Base-by-base conservation (phyloP, 2,888 invertebrate species). In the Synergus laeviventris region DNA sequence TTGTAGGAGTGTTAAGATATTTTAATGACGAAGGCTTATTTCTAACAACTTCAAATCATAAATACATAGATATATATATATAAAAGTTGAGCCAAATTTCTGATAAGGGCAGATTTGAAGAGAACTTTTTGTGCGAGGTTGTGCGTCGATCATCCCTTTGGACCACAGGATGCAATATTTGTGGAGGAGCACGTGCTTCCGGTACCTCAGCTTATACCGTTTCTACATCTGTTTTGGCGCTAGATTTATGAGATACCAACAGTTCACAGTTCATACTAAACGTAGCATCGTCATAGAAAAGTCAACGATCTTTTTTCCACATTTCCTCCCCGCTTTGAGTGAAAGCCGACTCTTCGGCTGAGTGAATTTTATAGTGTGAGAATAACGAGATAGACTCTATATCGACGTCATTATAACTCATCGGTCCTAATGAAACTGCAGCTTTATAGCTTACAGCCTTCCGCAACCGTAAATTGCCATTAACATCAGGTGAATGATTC, bases 141-240 rank as follows among this genome's bases (percentile, higher is more conserved):
- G 21, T 56, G 12, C 56, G 56, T 56, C 56, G 56, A 45, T 70
- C 31, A 49, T 70, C 70, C 24, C 24, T 49, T 70, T 31, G 70
- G 24, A 45, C 31, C 16, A 73, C 73, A 70, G 76, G 73, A 76
- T 73, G 70, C 49, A 70, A 70, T n/a, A 70, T 49, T 76, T 73
- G 54, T 39, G 73, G 31, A 59, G 54, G 56, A 83, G 81, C 83
- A 82, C 81, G 81, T 82, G 82, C 81, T 85, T 84, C 84, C 84
- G 82, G 82, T 86, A 85, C 81, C 80, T 76, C 75, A 79, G 75
- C 74, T 83, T 80, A 79, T 73, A 77, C 79, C 79, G 81, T 83
- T 84, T 80, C 77, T 79, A 81, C 79, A 75, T 78, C 78, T 79
- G 81, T 82, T n/a, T n/a, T 77, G 77, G 75, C 74, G 75, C 36